These are phyloP conservation scores for Drosophila subobscura DNA, from an alignment of 1,140 invertebrate species.

Conservation along the genomic window DNA sequence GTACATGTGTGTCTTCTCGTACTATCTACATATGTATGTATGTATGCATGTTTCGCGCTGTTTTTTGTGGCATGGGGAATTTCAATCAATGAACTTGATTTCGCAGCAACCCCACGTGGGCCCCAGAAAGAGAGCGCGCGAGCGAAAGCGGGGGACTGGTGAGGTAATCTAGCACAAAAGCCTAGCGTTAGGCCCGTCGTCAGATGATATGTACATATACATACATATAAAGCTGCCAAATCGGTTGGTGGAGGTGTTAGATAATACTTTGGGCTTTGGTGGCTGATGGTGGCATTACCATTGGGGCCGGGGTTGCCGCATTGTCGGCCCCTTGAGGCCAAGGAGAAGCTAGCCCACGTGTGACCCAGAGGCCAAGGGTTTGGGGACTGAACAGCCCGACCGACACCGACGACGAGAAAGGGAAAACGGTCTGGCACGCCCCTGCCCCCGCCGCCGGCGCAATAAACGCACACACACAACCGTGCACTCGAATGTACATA, in stretches of 20 bases:
- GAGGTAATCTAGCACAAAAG: constrained; percentile 34
- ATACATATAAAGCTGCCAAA: too few species aligned
- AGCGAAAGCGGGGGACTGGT: neutral
- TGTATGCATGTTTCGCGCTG: too few species aligned
- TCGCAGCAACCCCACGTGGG: constrained; percentile 4
- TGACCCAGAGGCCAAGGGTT: constrained; percentile 44
- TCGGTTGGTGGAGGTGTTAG: constrained; percentile 28
- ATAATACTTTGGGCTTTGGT: constrained; percentile 21
- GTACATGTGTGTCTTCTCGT: too few species aligned
- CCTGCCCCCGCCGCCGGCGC: constrained; percentile 11
- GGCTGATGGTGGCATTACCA: neutral
- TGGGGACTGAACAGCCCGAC: too few species aligned
- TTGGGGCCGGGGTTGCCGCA: too few species aligned
- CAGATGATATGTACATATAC: too few species aligned
- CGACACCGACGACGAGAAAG: too few species aligned
- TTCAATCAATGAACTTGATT: constrained; percentile 20
- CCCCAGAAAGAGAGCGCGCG: neutral
- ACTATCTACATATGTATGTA: too few species aligned
- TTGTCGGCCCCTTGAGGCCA: constrained; percentile 33
- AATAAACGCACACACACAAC: constrained; percentile 6
- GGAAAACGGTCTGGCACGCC: constrained; percentile 52
- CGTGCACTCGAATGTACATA: neutral
- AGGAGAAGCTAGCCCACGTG: constrained; percentile 8
- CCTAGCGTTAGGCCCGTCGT: constrained; percentile 9
- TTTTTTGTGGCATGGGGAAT: neutral